A percentile compares a stretch with the other conserved stretches of the same genome.
These are phyloP conservation scores for Meloidogyne exigua DNA, from an alignment of 1,140 invertebrate genomes.

Conservation along the genomic window DNA sequence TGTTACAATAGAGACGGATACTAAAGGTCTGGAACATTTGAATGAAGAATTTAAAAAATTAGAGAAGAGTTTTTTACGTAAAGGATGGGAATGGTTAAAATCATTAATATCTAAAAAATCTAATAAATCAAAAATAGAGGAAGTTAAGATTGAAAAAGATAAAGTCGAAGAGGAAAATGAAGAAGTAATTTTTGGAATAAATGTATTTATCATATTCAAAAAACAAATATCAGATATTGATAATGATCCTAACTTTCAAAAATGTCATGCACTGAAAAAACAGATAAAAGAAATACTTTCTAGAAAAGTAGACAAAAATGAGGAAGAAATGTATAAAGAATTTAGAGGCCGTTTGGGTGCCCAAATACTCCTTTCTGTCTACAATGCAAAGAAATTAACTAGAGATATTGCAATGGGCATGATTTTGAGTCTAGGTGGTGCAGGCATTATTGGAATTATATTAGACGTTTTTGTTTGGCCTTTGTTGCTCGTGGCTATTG, in stretches of 20 bases:
- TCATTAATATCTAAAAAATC: background rate
- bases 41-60: background rate
- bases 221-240: background rate
- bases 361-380: conserved; percentile 15
- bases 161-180: background rate
- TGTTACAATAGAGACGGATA: background rate
- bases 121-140: too few relatives aligned
- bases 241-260: background rate
- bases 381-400: background rate
- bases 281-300: background rate
- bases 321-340: background rate
- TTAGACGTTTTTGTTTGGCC: conserved; percentile 4
- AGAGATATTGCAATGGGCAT: background rate
- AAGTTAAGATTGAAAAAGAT: background rate
- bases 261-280: background rate
- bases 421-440: conserved; percentile 7
- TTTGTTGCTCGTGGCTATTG: background rate
- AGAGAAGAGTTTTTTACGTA: background rate
- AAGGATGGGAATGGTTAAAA: background rate
- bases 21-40: background rate
- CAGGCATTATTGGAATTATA: background rate
- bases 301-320: background rate
- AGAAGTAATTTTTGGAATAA: background rate
- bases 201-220: background rate
- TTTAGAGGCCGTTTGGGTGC: conserved; percentile 4